A percentile compares a stretch with the other conserved stretches of the same genome.
These are phyloP conservation scores for Agrypnus murinus DNA, from an alignment of 2,888 invertebrate genomes.

Conservation along the genomic window DNA sequence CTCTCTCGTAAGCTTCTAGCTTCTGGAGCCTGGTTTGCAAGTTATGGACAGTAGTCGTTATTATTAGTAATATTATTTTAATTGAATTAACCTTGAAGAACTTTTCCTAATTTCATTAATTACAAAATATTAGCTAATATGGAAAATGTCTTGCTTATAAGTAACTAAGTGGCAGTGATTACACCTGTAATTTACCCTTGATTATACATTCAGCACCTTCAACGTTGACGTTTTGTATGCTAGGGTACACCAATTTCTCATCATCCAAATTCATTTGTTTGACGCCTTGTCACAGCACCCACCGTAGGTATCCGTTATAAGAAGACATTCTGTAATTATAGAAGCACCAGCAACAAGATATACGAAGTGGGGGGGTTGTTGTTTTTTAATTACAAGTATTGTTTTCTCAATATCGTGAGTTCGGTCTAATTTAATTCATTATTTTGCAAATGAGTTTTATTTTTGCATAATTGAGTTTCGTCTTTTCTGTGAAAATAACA, in stretches of 20 bases:
- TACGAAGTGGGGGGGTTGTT: slow-evolving; percentile 7
- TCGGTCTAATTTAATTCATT: slow-evolving; percentile 26
- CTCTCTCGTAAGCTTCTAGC: too few species aligned
- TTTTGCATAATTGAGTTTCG: slow-evolving; percentile 28
- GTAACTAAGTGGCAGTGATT: too few species aligned
- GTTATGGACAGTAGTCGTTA: too few species aligned
- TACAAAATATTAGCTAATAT: too few species aligned
- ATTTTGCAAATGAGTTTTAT: slow-evolving; percentile 25
- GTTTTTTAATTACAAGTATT: slow-evolving; percentile 33
- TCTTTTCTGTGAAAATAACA: slow-evolving; percentile 18
- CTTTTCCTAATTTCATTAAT: too few species aligned
- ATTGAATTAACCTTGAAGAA: too few species aligned
- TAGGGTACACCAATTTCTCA: slow-evolving; percentile 6
- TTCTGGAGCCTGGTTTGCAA: too few species aligned
- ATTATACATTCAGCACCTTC: too few species aligned
- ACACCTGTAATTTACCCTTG: too few species aligned
- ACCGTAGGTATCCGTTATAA: neutral
- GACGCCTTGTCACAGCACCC: slow-evolving; percentile 15
- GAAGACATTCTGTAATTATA: slow-evolving; percentile 4
- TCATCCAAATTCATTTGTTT: slow-evolving; percentile 16
- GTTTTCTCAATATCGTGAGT: slow-evolving; percentile 14
- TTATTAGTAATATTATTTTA: too few species aligned
- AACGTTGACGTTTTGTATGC: neutral
- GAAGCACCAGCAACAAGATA: neutral
- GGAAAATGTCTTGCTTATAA: too few species aligned